phyloP scores from a whole-genome alignment of 2,888 invertebrate genomes.

The Eilema depressum region DNA sequence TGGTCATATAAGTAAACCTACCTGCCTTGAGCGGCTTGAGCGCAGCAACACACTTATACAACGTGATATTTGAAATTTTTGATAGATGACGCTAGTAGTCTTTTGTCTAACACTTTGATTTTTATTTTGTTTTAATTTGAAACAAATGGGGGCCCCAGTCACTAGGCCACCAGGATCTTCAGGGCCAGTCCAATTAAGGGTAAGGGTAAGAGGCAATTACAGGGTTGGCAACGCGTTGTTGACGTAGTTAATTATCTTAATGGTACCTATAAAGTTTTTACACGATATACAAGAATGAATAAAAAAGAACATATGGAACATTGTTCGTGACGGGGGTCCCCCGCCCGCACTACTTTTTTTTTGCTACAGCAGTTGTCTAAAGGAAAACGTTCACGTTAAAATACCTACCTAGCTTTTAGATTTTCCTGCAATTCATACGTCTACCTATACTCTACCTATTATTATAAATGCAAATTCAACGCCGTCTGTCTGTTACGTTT shows the following conservation, averaged over 20 bases:
- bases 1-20: neutral
- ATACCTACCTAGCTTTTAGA: neutral
- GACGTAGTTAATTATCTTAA: no score
- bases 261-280: no score
- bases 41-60: neutral
- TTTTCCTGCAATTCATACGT: neutral
- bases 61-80: neutral
- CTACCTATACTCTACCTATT: no score
- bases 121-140: no score
- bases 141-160: no score
- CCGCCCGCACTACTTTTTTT: neutral
- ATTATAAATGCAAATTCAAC: no score
- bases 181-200: no score
- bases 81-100: neutral
- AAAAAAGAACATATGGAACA: neutral
- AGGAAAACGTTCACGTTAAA: neutral
- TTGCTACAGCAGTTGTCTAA: neutral
- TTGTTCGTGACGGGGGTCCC: neutral
- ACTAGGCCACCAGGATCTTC: no score
- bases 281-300: neutral
- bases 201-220: no score
- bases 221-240: no score
- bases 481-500: no score
- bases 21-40: neutral
- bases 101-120: neutral